Conservation (phyloP, 2,113 vertebrate genomes). For the Macheiramphus alcinus region DNA sequence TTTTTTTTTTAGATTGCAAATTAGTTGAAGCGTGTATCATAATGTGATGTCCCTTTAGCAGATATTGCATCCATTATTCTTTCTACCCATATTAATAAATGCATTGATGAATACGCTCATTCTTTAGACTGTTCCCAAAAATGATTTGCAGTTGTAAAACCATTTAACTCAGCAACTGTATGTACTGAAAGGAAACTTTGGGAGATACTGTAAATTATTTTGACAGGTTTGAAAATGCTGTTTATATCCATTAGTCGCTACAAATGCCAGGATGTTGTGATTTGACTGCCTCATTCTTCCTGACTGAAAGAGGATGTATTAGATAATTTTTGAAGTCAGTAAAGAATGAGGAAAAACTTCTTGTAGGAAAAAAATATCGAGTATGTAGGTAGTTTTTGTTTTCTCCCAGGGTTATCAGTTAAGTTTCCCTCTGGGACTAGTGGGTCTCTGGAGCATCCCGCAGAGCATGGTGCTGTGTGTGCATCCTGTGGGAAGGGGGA, state of each 20-base stretch:
- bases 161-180: background rate
- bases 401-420: background rate
- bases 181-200: background rate
- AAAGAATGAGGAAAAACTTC: background rate
- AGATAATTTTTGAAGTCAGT: background rate
- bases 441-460: background rate
- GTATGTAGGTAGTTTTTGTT: background rate
- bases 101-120: background rate
- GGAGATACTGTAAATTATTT: slow-evolving; percentile 11
- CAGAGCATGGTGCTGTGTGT: background rate
- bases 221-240: background rate
- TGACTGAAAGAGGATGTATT: background rate
- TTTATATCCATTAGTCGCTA: slow-evolving; percentile 19
- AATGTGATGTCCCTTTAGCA: background rate
- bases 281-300: slow-evolving; percentile 8
- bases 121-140: background rate
- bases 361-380: background rate
- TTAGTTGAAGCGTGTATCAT: background rate
- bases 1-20: background rate
- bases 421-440: background rate
- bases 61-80: slow-evolving; percentile 28
- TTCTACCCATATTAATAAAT: background rate
- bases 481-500: background rate
- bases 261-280: background rate
- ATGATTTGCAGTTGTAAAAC: slow-evolving; percentile 14